phyloP scores from a whole-genome alignment of 2,797 vertebrate genomes.

The Orientallactaga sibirica region DNA sequence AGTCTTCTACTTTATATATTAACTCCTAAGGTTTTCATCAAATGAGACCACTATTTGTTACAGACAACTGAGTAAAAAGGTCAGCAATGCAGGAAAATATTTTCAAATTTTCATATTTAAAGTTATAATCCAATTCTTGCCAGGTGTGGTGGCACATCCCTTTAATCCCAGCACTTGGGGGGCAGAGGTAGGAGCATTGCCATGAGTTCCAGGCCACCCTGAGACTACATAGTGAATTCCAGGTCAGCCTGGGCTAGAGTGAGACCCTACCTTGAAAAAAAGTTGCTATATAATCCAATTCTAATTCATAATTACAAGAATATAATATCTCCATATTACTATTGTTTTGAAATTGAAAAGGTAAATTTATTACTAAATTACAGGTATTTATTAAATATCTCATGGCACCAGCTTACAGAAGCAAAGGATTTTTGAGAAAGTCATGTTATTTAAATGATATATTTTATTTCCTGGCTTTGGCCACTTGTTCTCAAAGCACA shows the following conservation, averaged over 20 bases:
- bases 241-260: no score
- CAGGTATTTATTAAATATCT: slow-evolving; percentile 44
- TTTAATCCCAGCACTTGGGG: no score
- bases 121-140: not conserved
- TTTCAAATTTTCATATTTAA: slow-evolving; percentile 15
- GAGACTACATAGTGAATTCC: no score
- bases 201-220: no score
- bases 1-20: not conserved
- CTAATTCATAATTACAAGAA: not conserved
- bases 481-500: not conserved
- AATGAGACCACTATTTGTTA: not conserved
- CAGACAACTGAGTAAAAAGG: not conserved
- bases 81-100: not conserved
- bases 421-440: slow-evolving; percentile 22
- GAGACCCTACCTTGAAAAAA: no score
- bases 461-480: not conserved
- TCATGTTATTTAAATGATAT: slow-evolving; percentile 11
- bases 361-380: not conserved
- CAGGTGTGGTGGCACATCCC: no score
- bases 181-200: no score
- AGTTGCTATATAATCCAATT: not conserved
- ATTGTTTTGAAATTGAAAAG: slow-evolving; percentile 22
- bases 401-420: not conserved
- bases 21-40: not conserved
- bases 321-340: not conserved